Conservation (phyloP, 2,113 vertebrate genomes). For the Spermophilus dauricus region DNA sequence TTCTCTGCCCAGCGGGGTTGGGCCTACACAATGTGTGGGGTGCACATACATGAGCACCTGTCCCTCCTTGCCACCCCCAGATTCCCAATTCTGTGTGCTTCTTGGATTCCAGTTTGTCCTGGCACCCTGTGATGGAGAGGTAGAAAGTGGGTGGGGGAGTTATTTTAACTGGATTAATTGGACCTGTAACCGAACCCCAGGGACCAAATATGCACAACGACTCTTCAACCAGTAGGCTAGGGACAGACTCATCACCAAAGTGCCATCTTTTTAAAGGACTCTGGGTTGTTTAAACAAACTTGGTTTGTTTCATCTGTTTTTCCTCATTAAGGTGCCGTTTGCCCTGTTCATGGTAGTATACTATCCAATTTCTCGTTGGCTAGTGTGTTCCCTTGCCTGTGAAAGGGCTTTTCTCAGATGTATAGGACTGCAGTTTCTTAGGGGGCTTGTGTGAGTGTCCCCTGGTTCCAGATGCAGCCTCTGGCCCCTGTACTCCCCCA, state of each 20-base stretch:
- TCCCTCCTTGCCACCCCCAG: too few species aligned
- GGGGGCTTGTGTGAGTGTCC: not conserved
- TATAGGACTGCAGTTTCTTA: not conserved
- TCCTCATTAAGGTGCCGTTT: not conserved
- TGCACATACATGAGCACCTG: not conserved
- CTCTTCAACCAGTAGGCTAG: fast-evolving
- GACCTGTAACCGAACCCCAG: not conserved
- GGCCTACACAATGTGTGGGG: not conserved
- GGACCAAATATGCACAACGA: not conserved
- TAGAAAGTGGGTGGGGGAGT: not conserved
- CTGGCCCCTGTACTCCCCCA: fast-evolving
- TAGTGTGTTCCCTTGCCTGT: not conserved
- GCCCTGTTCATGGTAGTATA: not conserved
- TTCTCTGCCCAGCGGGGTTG: not conserved
- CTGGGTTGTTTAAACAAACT: not conserved
- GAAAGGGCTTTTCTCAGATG: not conserved
- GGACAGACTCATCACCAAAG: not conserved
- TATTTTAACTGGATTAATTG: not conserved
- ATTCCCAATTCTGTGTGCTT: not conserved
- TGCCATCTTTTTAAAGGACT: too few species aligned
- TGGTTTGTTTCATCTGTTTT: not conserved
- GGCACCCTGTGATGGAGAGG: not conserved
- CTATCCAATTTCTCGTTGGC: not conserved
- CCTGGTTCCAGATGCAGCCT: fast-evolving
- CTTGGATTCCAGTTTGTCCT: not conserved